Percentiles rank a stretch among this genome's conserved stretches.
Evolutionary conservation across 2,113 vertebrate genomes (phyloP).

Genomic region (Isurus oxyrinchus): DNA sequence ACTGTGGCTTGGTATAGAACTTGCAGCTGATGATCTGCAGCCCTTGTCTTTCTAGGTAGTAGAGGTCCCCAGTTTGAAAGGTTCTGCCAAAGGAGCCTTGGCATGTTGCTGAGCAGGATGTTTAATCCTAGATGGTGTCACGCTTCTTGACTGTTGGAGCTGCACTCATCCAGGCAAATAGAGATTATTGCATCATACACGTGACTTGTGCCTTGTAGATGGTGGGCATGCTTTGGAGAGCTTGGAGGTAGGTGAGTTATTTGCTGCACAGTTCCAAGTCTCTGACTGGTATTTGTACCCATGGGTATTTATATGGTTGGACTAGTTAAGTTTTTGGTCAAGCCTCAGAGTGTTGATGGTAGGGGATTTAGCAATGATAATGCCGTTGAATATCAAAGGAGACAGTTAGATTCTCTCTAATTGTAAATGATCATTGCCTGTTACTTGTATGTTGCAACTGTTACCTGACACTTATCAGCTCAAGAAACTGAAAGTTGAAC

Average conservation of each 20-base stretch:
- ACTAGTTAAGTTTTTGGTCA: not conserved
- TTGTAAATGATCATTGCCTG: not conserved
- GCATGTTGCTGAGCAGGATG: not conserved
- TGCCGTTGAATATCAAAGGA: not conserved
- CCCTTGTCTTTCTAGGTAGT: not conserved
- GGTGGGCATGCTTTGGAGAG: not conserved
- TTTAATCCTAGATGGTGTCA: not conserved
- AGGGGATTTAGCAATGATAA: not conserved
- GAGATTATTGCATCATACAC: not conserved
- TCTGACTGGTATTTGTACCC: not conserved
- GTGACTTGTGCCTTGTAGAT: not conserved
- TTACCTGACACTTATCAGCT: not conserved
- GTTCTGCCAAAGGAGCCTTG: not conserved
- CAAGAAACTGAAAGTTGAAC: not conserved
- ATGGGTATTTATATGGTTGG: not conserved
- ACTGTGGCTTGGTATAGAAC: not conserved
- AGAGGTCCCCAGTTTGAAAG: not conserved
- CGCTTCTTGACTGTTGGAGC: not conserved
- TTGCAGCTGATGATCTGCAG: not conserved
- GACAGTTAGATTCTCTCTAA: not conserved
- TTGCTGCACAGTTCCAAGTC: not conserved
- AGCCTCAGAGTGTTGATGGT: too few species aligned
- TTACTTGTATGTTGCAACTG: not conserved
- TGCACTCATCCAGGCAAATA: not conserved
- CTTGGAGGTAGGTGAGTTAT: not conserved